Evolutionary conservation across 2,888 invertebrate species (phyloP).

Genomic region (Odontocerum albicorne): DNA sequence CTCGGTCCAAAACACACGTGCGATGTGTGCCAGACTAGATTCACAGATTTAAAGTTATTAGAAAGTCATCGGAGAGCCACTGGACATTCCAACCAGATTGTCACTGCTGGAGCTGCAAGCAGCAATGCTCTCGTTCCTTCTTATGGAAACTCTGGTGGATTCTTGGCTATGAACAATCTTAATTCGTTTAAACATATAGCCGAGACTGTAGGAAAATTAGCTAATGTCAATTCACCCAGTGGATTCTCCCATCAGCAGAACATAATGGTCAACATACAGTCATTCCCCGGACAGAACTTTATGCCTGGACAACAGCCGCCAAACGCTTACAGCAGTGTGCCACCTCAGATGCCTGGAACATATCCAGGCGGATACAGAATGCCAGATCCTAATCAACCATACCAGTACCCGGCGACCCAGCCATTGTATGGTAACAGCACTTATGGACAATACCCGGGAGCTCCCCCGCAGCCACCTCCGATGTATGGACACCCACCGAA

Average conservation of each 20-base stretch:
- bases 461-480: not conserved
- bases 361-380: conserved; percentile 44
- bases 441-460: conserved; percentile 6
- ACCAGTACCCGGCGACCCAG: conserved; percentile 42
- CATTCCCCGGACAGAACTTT: conserved; percentile 55
- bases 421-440: conserved; percentile 19
- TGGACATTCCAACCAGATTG: conserved; percentile 56
- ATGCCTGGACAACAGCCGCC: conserved; percentile 51
- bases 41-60: conserved; percentile 56
- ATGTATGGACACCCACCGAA: not conserved
- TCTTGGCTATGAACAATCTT: conserved; percentile 50
- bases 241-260: conserved; percentile 62
- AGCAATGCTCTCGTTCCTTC: conserved; percentile 36
- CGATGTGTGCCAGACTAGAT: conserved; percentile 62
- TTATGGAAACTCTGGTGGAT: conserved; percentile 46
- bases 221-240: conserved; percentile 45
- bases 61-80: conserved; percentile 58
- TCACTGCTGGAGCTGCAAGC: conserved; percentile 38
- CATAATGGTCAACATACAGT: conserved; percentile 66
- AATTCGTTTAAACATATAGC: conserved; percentile 54
- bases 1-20: conserved; percentile 62
- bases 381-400: conserved; percentile 46
- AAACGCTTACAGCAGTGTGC: conserved; percentile 44
- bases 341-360: conserved; percentile 48
- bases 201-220: conserved; percentile 51